A percentile compares a stretch with the other conserved stretches of the same genome.
phyloP scores from a whole-genome alignment of 2,113 vertebrate genomes.

The Casuarius casuarius region DNA sequence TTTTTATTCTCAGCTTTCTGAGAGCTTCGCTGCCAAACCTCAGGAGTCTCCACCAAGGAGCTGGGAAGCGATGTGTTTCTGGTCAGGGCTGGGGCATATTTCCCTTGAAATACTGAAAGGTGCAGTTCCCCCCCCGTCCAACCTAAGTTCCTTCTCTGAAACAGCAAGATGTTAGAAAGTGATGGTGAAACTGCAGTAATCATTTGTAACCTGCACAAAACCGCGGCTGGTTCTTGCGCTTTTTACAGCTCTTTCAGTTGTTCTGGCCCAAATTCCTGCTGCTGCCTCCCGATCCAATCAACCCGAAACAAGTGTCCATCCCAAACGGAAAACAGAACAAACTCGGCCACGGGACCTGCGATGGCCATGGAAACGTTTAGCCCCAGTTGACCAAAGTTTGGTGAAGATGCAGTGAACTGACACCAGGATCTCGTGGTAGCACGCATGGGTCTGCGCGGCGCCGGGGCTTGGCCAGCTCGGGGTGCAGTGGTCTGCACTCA shows the following conservation, averaged over 20 bases:
- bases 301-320: background rate
- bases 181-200: background rate
- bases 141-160: background rate
- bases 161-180: fast-evolving
- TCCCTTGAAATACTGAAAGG: background rate
- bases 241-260: fast-evolving
- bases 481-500: too few relatives aligned
- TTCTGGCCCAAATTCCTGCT: background rate
- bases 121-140: background rate
- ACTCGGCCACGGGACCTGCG: too few relatives aligned
- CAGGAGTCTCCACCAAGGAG: background rate
- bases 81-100: background rate
- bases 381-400: too few relatives aligned
- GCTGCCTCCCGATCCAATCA: too few relatives aligned
- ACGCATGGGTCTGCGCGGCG: too few relatives aligned
- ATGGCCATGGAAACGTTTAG: too few relatives aligned
- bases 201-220: background rate
- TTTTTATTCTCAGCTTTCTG: background rate
- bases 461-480: background rate
- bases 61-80: background rate
- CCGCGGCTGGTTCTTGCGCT: background rate
- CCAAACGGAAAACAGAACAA: too few relatives aligned
- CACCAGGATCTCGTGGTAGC: too few relatives aligned
- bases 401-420: too few relatives aligned
- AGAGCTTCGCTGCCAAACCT: fast-evolving